Evolutionary conservation across 1,140 invertebrate species (phyloP).

Genomic region (Drosophila bifasciata): DNA sequence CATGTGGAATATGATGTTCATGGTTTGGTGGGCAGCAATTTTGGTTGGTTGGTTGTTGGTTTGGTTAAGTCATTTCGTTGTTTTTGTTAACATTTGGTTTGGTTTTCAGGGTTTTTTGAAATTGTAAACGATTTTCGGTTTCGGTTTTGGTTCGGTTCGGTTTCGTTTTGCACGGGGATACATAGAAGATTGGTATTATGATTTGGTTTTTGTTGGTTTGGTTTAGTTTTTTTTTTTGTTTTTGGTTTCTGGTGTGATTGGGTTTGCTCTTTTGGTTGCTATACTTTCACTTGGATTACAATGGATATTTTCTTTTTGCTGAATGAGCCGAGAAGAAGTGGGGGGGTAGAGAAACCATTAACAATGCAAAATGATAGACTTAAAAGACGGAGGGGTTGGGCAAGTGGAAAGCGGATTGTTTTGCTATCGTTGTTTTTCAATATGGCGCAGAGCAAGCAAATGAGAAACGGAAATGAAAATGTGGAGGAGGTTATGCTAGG

Average conservation of each 20-base stretch:
- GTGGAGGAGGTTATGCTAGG: conserved; percentile 7
- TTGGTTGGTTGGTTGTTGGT: conserved; percentile 28
- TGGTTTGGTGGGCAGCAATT: conserved; percentile 27
- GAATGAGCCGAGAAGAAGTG: conserved; percentile 71
- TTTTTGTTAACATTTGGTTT: conserved; percentile 28
- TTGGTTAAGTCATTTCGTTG: conserved; percentile 31
- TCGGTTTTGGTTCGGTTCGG: conserved; percentile 1
- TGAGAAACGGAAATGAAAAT: conserved; percentile 56
- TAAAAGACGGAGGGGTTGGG: conserved; percentile 18
- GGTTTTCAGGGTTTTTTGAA: conserved; percentile 32
- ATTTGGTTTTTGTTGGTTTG: conserved; percentile 61
- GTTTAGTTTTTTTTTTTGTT: conserved; percentile 39
- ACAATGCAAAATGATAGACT: conserved; percentile 47
- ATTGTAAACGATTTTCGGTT: conserved; percentile 38
- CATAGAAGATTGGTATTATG: conserved; percentile 81
- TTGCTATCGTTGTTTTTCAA: conserved; percentile 16
- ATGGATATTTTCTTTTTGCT: conserved; percentile 77
- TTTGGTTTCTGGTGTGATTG: conserved; percentile 58
- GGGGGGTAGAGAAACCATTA: conserved; percentile 64
- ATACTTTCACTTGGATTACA: conserved; percentile 83
- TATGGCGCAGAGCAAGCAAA: conserved; percentile 72
- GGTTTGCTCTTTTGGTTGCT: conserved; percentile 78
- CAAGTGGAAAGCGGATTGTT: conserved; percentile 23
- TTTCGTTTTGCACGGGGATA: conserved; percentile 61
- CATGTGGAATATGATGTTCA: conserved; percentile 10